Evolutionary conservation across 2,888 invertebrate species (phyloP).

Genomic region (Lamproptera curius): DNA sequence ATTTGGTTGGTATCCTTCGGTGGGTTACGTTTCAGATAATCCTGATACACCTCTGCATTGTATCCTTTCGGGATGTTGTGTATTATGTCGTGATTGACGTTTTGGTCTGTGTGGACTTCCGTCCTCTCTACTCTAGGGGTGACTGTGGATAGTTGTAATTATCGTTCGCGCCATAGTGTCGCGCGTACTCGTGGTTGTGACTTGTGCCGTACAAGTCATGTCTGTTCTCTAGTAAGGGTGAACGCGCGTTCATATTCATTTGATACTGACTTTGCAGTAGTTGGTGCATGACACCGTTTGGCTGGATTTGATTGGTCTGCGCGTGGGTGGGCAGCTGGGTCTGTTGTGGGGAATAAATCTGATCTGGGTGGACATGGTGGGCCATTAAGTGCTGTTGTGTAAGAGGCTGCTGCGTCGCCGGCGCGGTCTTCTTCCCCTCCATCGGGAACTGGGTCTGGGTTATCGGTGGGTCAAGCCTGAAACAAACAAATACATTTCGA

Average conservation of each 20-base stretch:
- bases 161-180: conserved; percentile 77
- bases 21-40: conserved; percentile 76
- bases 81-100: conserved; percentile 65
- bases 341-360: conserved; percentile 70
- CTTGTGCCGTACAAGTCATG: conserved; percentile 77
- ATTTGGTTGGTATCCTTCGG: conserved; percentile 76
- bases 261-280: conserved; percentile 70
- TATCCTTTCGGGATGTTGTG: conserved; percentile 74
- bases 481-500: conserved; percentile 42
- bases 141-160: conserved; percentile 75
- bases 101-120: conserved; percentile 63
- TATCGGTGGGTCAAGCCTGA: conserved; percentile 85
- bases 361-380: conserved; percentile 70
- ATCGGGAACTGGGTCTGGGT: conserved; percentile 79
- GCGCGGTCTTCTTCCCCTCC: conserved; percentile 80
- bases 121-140: conserved; percentile 65
- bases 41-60: conserved; percentile 78
- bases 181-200: conserved; percentile 71
- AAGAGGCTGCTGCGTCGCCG: conserved; percentile 77
- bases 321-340: conserved; percentile 60
- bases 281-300: conserved; percentile 77
- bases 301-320: conserved; percentile 62
- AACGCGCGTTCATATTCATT: conserved; percentile 68
- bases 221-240: conserved; percentile 75
- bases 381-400: conserved; percentile 68